phyloP scores from a whole-genome alignment of 1,140 invertebrate species.

The Diorhabda sublineata region DNA sequence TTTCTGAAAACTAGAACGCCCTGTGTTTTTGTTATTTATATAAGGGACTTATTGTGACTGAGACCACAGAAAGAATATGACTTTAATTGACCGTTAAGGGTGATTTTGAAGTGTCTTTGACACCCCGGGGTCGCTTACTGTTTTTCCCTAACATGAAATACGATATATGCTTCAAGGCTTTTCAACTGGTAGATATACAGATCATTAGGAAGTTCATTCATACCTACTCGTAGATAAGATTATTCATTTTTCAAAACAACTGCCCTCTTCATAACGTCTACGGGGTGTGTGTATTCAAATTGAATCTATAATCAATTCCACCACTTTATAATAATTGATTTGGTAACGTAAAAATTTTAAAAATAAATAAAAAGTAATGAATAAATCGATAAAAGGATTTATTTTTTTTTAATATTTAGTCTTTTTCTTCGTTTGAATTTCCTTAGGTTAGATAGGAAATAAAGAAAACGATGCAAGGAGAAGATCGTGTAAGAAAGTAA shows the following conservation, averaged over 20 bases:
- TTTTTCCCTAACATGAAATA: not conserved
- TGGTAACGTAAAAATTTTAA: too few relatives aligned
- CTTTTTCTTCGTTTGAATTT: too few relatives aligned
- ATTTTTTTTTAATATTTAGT: too few relatives aligned
- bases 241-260: not conserved
- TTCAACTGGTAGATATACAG: not conserved
- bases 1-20: slow-evolving; percentile 24
- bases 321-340: too few relatives aligned
- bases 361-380: too few relatives aligned
- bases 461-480: too few relatives aligned
- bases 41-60: slow-evolving; percentile 36
- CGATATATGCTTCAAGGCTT: not conserved
- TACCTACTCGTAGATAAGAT: not conserved
- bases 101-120: not conserved
- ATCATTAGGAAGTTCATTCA: not conserved
- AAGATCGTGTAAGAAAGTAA: too few relatives aligned
- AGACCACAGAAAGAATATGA: slow-evolving; percentile 37
- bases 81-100: slow-evolving; percentile 40
- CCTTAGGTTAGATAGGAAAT: too few relatives aligned
- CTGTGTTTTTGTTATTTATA: slow-evolving; percentile 28
- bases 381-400: too few relatives aligned
- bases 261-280: not conserved
- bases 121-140: not conserved
- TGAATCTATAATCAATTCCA: too few relatives aligned
- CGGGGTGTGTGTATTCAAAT: too few relatives aligned